These are phyloP conservation scores for Lethocerus indicus DNA, from an alignment of 1,140 invertebrate genomes.

Conservation along the genomic window DNA sequence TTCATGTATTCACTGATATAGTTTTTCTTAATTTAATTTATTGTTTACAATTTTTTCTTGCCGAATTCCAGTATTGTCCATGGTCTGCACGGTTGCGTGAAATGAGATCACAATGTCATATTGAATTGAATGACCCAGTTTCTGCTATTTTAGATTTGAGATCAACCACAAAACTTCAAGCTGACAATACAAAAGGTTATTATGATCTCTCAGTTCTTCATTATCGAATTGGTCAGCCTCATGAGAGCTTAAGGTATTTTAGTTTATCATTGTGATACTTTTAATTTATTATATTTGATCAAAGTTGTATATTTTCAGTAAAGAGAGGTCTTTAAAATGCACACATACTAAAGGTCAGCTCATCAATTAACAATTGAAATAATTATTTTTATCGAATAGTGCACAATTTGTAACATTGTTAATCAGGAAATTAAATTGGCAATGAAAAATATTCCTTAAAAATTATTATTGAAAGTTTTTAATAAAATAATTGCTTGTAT, in stretches of 20 bases:
- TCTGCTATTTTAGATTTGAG: constrained; percentile 83
- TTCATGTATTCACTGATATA: no score
- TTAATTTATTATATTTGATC: constrained; percentile 10
- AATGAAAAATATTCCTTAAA: no score
- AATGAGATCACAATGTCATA: constrained; percentile 69
- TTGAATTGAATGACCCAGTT: constrained; percentile 59
- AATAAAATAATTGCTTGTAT: no score
- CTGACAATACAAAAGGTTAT: constrained; percentile 83
- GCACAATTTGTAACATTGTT: no score
- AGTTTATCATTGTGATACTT: constrained; percentile 9
- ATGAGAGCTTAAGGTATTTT: constrained; percentile 69
- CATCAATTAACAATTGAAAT: no score
- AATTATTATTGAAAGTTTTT: no score
- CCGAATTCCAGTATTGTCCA: constrained; percentile 39
- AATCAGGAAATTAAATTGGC: no score
- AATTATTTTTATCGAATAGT: no score
- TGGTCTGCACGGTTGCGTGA: constrained; percentile 76
- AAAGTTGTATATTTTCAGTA: no score
- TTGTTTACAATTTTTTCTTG: neutral
- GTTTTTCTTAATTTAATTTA: no score
- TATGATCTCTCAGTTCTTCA: constrained; percentile 66
- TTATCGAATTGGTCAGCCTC: constrained; percentile 81
- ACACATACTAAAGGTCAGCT: no score
- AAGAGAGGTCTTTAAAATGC: no score
- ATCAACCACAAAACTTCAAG: constrained; percentile 72